Base-by-base conservation (phyloP, 2,113 vertebrate genomes). In the Chionomys nivalis region DNA sequence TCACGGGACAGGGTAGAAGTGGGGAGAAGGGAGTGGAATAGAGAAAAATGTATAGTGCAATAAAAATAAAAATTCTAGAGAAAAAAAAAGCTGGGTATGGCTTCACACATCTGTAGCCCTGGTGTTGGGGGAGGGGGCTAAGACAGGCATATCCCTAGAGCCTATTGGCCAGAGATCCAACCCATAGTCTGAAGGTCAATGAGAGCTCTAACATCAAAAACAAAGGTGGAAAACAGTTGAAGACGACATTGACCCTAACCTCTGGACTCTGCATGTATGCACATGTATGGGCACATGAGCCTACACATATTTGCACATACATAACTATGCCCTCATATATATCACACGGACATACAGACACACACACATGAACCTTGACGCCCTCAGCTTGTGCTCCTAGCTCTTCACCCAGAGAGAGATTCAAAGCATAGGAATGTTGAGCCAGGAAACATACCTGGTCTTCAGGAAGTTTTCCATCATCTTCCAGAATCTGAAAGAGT, bases 401-500 rank as follows among this genome's bases (percentile, higher is more conserved):
- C 89, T 42, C 72, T 89, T 93, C 58, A 81, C 17, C 31, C n/a
- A 36, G 16, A 78, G 16, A 91, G 61, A 90, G 72, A 72, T 49
- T 16, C 28, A 65, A 23, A 47, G 83, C 68, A 39, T 23, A 5
- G 66, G 65, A 28, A 91, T 16, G 85, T 83, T 85, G 49, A 92
- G 66, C 39, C 12, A 73, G 26, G 68, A 93, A 72, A 26, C 47
- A 88, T 98, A 99, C 99, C 99, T 99, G 99, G 55, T 97, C 98
- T 98, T 99, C 99, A 0, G 99, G 99, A 97, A 99, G 98, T 63
- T 96, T 99, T 5, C 99, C 99, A 86, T 99, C 99, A 47, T 99
- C 99, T 97, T 99, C 99, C 89, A 99, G 98, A 94, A 99, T 99
- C 98, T 99, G 99, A 97, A 99, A 99, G 90, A 99, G 98, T 92